Evolutionary conservation across 2,797 vertebrate genomes (phyloP).

Genomic region (Lerista edwardsae): DNA sequence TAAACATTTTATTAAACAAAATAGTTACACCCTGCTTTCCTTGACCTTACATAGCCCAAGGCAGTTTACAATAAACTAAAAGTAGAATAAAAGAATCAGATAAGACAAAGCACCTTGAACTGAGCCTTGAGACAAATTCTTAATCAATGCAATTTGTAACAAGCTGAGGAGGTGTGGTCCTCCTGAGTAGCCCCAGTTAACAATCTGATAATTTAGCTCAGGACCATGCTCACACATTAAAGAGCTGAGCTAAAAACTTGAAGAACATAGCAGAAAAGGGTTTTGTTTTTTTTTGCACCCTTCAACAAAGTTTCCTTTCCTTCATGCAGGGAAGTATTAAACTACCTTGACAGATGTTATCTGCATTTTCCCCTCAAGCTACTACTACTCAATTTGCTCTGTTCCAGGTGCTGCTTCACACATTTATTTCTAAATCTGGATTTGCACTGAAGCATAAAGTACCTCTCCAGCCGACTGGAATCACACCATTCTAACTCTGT

Average conservation of each 20-base stretch:
- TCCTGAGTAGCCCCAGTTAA: too few relatives aligned
- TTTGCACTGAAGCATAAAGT: constrained; percentile 47
- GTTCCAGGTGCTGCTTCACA: constrained; percentile 66
- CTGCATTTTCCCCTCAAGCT: constrained; percentile 33
- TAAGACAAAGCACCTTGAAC: too few relatives aligned
- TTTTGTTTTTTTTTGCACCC: constrained; percentile 13
- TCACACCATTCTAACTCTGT: constrained; percentile 50
- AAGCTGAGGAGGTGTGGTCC: too few relatives aligned
- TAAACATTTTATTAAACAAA: too few relatives aligned
- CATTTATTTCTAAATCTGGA: constrained; percentile 62
- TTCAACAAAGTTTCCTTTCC: constrained; percentile 35
- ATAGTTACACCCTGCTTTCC: too few relatives aligned
- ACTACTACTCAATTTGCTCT: constrained; percentile 44
- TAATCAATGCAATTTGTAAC: too few relatives aligned
- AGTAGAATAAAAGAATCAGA: too few relatives aligned
- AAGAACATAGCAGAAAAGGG: not conserved
- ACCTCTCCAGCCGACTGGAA: constrained; percentile 64
- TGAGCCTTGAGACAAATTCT: too few relatives aligned
- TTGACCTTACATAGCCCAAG: too few relatives aligned
- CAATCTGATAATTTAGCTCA: too few relatives aligned
- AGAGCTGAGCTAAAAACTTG: not conserved
- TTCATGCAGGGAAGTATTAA: constrained; percentile 51
- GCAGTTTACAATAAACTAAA: too few relatives aligned
- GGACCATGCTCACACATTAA: too few relatives aligned
- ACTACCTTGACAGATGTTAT: constrained; percentile 40